Base-by-base conservation (phyloP, 2,797 vertebrate species). In the Ctenopoma kingsleyae region DNA sequence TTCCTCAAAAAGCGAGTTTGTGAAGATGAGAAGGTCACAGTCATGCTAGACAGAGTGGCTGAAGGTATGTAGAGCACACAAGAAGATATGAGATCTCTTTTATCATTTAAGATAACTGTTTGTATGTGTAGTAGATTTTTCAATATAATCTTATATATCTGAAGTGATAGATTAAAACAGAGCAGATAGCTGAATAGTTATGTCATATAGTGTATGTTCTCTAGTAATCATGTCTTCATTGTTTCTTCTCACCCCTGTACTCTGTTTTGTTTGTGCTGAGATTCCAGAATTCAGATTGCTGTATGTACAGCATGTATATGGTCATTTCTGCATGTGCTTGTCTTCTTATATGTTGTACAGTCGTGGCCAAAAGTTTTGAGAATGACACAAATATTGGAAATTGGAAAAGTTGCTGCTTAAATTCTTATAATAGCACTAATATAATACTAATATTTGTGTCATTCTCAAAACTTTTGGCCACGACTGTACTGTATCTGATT, bases 1-100 rank as follows among this genome's bases (percentile, higher is more conserved):
- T 97, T 94, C 84, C 94, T 97, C 38, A 97, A 96, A 78, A 78
- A 77, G 62, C 92, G 94, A 44, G 89, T 97, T 30, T 91, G 95
- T 89, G 92, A 95, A 66, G 93, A 95, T 0, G 95, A 96, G 83
- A 97, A 97, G 87, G 95, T 97, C 86, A 96, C 96, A 0, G 94
- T 96, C 68, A 92, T 97, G 93, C 91, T 97, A 17, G 96, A 97
- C 91, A 93, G 87, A 84, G 96, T 97, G 67, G 96, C 94, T 0
- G 96, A 97, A 93, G 96, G 96, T 96, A 80, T 68, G 90, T 68
- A 20, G 22, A 61, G 12, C n/a, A n/a, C 35, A 43, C 8, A 17
- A 3, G 5, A 43, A 48, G 40, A 12, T 17, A 57, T 27, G 32
- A 71, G 12, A 6, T 11, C 2, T 67, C 7, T 5, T 27, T 27